Evolutionary conservation across 35 echinoderm and acorn worm species (phyloP).

Genomic region (Apostichopus californicus): DNA sequence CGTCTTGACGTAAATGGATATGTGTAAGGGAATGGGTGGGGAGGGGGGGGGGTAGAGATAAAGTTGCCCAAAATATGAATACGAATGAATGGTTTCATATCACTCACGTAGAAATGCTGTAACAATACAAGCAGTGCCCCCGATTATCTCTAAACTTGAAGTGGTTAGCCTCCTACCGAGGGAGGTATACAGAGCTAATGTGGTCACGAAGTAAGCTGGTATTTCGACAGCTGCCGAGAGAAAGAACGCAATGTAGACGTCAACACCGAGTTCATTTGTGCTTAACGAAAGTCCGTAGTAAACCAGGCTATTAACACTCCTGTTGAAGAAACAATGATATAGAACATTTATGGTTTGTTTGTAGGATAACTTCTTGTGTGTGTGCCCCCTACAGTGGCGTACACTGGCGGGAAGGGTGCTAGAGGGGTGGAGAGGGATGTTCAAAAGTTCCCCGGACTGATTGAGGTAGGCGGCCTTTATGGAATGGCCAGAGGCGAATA

Average conservation of each 20-base stretch:
- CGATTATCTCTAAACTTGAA: conserved; percentile 51
- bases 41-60: neutral
- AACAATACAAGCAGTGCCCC: conserved; percentile 73
- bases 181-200: conserved; percentile 57
- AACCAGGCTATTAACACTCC: conserved; percentile 78
- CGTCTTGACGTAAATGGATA: too few relatives aligned
- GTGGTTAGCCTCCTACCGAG: conserved; percentile 67
- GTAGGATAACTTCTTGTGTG: neutral
- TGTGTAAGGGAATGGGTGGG: neutral
- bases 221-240: conserved; percentile 80
- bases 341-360: neutral
- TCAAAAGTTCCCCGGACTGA: too few relatives aligned
- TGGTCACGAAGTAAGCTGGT: conserved; percentile 63
- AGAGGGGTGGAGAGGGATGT: too few relatives aligned
- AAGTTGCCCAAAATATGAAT: too few relatives aligned
- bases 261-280: conserved; percentile 72
- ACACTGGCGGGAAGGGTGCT: neutral
- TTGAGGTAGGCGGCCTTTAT: too few relatives aligned
- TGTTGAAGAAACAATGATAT: neutral
- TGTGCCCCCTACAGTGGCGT: neutral
- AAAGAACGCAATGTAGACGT: conserved; percentile 73
- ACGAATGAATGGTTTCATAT: neutral
- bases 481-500: too few relatives aligned
- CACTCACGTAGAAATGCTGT: conserved; percentile 71
- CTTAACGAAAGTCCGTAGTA: conserved; percentile 90